These are phyloP conservation scores for Sericinus montela DNA, from an alignment of 2,888 invertebrate species.

Conservation along the genomic window DNA sequence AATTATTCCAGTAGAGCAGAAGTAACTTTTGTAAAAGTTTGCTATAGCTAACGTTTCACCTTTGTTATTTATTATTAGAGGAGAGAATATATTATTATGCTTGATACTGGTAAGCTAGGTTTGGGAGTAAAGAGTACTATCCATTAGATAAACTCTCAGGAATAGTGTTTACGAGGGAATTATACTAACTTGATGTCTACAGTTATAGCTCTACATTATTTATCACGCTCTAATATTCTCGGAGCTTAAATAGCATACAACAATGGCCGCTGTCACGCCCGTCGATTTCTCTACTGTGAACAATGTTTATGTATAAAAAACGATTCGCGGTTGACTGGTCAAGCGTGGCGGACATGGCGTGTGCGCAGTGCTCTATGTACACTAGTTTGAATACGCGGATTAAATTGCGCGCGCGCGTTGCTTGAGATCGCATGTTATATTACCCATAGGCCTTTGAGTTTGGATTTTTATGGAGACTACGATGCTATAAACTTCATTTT, in stretches of 20 bases:
- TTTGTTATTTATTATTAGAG: no score
- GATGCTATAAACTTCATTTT: no score
- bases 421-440: constrained; percentile 17
- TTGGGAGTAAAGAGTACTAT: no score
- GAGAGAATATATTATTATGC: no score
- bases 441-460: background rate
- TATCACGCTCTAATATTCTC: constrained; percentile 74
- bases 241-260: constrained; percentile 64
- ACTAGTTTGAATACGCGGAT: constrained; percentile 72
- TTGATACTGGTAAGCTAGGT: no score
- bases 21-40: no score
- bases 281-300: constrained; percentile 75
- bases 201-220: constrained; percentile 45
- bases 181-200: constrained; percentile 23
- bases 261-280: constrained; percentile 72
- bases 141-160: no score
- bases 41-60: no score
- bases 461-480: no score
- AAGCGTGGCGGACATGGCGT: constrained; percentile 70
- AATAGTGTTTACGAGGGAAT: no score
- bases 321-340: constrained; percentile 58
- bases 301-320: constrained; percentile 76
- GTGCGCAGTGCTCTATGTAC: constrained; percentile 52
- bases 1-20: no score
- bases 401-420: constrained; percentile 61